These are phyloP conservation scores for Piprites chloris DNA, from an alignment of 2,113 vertebrate genomes.

Conservation along the genomic window DNA sequence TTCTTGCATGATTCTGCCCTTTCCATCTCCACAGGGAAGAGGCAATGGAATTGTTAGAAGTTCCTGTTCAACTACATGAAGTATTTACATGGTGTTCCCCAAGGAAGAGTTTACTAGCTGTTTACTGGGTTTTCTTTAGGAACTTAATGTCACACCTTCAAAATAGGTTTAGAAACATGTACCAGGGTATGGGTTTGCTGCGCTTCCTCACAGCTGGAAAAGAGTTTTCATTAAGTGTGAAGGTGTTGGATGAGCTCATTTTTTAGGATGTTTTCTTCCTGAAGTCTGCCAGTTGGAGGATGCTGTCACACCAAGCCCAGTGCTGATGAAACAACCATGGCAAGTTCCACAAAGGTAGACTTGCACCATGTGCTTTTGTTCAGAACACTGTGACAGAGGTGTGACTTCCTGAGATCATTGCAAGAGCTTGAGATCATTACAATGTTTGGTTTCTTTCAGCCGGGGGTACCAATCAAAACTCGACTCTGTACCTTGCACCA, in stretches of 20 bases:
- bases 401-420: not conserved
- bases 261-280: not conserved
- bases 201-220: not conserved
- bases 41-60: not conserved
- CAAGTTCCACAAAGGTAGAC: not conserved
- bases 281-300: not conserved
- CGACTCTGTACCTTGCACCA: rapidly evolving
- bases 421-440: not conserved
- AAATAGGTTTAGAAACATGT: rapidly evolving
- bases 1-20: not conserved
- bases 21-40: not conserved
- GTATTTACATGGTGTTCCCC: not conserved
- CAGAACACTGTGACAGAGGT: not conserved
- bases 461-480: not conserved
- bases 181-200: not conserved
- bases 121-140: not conserved
- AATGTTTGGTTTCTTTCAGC: not conserved
- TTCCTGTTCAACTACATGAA: not conserved
- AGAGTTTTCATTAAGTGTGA: not conserved
- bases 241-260: not conserved
- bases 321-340: not conserved
- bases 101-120: not conserved
- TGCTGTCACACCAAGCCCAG: not conserved
- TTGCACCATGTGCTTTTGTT: not conserved
- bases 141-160: not conserved